These are phyloP conservation scores for Cynopterus sphinx DNA, from an alignment of 2,797 vertebrate genomes.

Conservation along the genomic window DNA sequence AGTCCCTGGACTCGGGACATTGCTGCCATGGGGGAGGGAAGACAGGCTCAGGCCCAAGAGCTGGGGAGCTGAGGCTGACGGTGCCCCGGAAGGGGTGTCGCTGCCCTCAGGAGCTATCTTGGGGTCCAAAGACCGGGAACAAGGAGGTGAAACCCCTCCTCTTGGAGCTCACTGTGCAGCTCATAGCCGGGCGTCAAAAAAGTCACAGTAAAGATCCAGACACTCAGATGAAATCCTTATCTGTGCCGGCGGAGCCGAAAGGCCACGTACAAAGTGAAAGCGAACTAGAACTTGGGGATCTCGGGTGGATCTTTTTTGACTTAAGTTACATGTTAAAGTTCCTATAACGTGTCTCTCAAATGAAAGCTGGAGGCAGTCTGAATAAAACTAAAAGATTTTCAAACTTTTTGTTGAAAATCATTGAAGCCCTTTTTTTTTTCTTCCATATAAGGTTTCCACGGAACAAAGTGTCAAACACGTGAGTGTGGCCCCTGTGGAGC, in stretches of 20 bases:
- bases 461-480: neutral
- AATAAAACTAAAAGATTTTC: neutral
- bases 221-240: fast-evolving
- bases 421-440: neutral
- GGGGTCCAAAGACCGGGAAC: neutral
- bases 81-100: no score
- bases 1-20: neutral
- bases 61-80: neutral
- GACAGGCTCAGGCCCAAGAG: neutral
- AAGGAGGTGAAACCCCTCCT: neutral
- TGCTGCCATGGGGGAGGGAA: neutral
- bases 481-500: fast-evolving
- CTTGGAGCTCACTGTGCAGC: neutral
- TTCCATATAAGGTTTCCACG: neutral
- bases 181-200: neutral
- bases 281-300: neutral
- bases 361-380: neutral
- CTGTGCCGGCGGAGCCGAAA: neutral
- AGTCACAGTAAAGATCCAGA: neutral
- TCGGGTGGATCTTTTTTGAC: neutral
- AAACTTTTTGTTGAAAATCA: neutral
- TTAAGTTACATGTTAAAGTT: neutral
- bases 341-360: neutral
- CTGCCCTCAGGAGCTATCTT: neutral
- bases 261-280: neutral